Percentiles rank a stretch among this genome's conserved stretches.
Evolutionary conservation across 2,888 invertebrate genomes (phyloP).

Genomic region (Lasioglossum lativentre): DNA sequence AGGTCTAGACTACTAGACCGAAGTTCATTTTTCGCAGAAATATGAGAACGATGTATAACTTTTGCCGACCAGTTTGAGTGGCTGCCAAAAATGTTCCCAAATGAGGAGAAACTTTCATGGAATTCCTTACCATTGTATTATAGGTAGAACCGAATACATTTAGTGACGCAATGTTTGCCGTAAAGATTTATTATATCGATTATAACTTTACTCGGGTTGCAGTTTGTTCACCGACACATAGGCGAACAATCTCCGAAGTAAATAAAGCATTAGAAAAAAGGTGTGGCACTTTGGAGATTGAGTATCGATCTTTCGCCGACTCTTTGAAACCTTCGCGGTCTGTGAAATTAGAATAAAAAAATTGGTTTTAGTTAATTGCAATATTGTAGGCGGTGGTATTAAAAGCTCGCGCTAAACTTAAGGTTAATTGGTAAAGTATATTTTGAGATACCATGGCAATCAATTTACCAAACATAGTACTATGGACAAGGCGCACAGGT

Average conservation of each 20-base stretch:
- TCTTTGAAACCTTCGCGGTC: neutral
- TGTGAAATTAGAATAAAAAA: neutral
- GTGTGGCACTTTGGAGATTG: neutral
- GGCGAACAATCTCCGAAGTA: neutral
- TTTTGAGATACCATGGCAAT: neutral
- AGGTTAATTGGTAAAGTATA: neutral
- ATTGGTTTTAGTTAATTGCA: slow-evolving; percentile 4
- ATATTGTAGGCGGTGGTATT: neutral
- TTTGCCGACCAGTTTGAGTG: neutral
- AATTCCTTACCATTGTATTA: neutral
- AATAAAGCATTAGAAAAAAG: neutral
- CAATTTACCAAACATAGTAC: neutral
- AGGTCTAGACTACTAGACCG: neutral
- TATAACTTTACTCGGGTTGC: neutral
- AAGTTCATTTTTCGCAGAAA: neutral
- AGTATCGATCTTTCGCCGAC: slow-evolving; percentile 6
- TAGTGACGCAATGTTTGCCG: neutral
- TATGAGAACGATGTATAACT: neutral
- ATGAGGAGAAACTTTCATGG: neutral
- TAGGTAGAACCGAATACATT: neutral
- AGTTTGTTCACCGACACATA: neutral
- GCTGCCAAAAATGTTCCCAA: neutral
- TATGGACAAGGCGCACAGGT: neutral
- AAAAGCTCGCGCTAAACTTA: neutral
- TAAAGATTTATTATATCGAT: neutral